Evolutionary conservation across 2,888 invertebrate species (phyloP).

Genomic region (Nephrotoma flavescens): DNA sequence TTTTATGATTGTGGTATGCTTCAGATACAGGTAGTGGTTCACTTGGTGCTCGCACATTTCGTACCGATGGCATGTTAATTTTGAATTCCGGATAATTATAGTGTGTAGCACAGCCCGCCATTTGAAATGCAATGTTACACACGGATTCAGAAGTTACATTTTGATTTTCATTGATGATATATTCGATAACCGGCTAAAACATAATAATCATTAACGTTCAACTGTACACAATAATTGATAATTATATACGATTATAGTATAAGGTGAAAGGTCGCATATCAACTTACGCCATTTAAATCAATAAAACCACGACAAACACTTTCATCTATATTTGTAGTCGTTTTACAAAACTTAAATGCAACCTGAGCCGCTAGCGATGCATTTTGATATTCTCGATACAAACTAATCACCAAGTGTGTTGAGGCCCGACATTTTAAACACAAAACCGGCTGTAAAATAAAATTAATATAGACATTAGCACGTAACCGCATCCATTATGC

Average conservation of each 20-base stretch:
- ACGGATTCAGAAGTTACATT: constrained; percentile 36
- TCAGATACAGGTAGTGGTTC: neutral
- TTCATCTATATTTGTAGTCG: neutral
- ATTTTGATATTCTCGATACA: neutral
- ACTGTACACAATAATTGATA: neutral
- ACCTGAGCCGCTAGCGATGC: neutral
- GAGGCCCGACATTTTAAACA: constrained; percentile 1
- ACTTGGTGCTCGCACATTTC: neutral
- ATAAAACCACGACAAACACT: neutral
- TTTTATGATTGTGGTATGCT: constrained; percentile 12
- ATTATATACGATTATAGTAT: neutral
- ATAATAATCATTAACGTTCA: neutral
- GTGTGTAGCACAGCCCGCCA: constrained; percentile 19
- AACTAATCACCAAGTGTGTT: neutral
- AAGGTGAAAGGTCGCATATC: neutral
- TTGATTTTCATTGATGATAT: constrained; percentile 39
- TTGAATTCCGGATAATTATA: constrained; percentile 35
- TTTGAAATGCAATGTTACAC: constrained; percentile 42
- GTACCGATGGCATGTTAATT: neutral
- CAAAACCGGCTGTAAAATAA: neutral
- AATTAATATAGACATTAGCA: neutral
- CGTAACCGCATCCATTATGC: neutral
- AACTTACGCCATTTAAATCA: neutral
- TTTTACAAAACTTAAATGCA: neutral
- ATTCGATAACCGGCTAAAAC: constrained; percentile 39